phyloP scores from a whole-genome alignment of 2,888 invertebrate genomes.

The Trissolcus japonicus region DNA sequence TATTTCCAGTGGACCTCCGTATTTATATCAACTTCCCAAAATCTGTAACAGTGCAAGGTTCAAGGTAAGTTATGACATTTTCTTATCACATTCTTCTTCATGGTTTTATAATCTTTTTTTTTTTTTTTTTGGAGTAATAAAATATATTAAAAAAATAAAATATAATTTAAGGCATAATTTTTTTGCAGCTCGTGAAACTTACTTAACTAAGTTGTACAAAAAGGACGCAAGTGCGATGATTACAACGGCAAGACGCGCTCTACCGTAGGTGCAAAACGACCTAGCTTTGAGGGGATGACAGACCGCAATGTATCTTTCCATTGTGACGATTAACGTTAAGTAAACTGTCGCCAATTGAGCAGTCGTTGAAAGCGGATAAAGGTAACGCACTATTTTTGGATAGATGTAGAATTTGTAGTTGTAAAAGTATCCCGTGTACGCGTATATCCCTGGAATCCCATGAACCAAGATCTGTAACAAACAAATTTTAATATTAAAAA shows the following conservation, averaged over 20 bases:
- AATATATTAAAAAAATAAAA: neutral
- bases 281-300: conserved; percentile 92
- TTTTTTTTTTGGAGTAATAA: no score
- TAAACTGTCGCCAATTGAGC: conserved; percentile 97
- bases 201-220: conserved; percentile 88
- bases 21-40: conserved; percentile 82
- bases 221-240: conserved; percentile 88
- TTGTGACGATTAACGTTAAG: conserved; percentile 90
- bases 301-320: conserved; percentile 96
- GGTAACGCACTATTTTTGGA: conserved; percentile 87
- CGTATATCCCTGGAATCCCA: conserved; percentile 90
- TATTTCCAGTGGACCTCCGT: conserved; percentile 74
- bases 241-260: conserved; percentile 90
- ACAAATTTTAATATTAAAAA: conserved; percentile 5
- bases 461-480: conserved; percentile 81
- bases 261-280: conserved; percentile 92
- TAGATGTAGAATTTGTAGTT: conserved; percentile 87
- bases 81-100: no score
- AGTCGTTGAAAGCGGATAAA: conserved; percentile 90
- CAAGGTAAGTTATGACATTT: neutral
- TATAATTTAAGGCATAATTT: no score
- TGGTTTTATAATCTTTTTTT: no score
- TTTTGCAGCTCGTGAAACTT: conserved; percentile 47
- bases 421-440: conserved; percentile 86
- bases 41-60: conserved; percentile 73